Conservation (phyloP, 2,797 vertebrate genomes). For the Podarcis siculus region DNA sequence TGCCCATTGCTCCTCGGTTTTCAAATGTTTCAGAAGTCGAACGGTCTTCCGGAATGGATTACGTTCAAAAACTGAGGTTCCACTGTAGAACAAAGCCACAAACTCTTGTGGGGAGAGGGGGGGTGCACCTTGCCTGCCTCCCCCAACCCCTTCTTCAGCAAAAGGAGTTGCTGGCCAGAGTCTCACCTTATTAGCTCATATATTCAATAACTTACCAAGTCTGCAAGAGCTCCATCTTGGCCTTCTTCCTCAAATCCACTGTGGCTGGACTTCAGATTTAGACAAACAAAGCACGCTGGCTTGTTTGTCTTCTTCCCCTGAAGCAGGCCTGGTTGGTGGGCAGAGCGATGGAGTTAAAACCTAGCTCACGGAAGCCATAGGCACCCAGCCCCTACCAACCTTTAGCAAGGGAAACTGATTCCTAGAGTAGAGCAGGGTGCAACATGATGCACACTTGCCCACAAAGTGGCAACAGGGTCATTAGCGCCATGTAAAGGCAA, state of each 20-base stretch:
- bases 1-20: too few relatives aligned
- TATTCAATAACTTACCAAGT: conserved; percentile 62
- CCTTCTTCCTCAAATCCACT: conserved; percentile 40
- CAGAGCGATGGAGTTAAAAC: conserved; percentile 31
- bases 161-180: neutral
- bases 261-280: conserved; percentile 52
- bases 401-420: neutral
- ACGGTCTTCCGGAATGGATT: too few relatives aligned
- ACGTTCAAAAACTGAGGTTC: too few relatives aligned
- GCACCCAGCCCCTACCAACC: neutral
- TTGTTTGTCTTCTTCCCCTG: neutral
- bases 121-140: neutral
- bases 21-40: too few relatives aligned
- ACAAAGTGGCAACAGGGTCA: neutral
- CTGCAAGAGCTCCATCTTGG: conserved; percentile 42
- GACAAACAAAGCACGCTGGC: conserved; percentile 37
- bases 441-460: too few relatives aligned
- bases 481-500: too few relatives aligned
- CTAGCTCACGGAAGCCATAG: neutral
- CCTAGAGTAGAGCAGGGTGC: neutral
- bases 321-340: rapidly evolving
- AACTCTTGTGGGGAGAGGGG: neutral
- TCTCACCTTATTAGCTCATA: neutral
- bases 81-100: neutral
- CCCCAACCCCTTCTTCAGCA: neutral